Evolutionary conservation across 2,797 vertebrate genomes (phyloP).

Genomic region (Anniella stebbinsi): DNA sequence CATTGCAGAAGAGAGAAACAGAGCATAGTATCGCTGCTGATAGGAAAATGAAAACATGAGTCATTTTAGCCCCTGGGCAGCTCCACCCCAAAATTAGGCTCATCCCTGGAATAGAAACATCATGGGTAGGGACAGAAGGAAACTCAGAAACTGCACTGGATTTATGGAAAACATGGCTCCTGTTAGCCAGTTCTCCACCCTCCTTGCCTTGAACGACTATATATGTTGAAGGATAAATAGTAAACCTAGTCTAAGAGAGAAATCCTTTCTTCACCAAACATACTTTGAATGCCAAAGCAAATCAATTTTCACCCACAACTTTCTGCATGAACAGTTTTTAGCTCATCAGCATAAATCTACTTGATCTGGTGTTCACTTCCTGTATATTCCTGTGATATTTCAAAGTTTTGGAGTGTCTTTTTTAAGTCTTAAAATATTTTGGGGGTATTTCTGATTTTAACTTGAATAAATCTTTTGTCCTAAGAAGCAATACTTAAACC

Average conservation of each 20-base stretch:
- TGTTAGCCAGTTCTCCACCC: not conserved
- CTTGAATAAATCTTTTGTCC: not conserved
- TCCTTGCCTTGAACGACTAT: not conserved
- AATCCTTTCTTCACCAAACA: not conserved
- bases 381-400: not conserved
- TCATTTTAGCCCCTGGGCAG: constrained; percentile 59
- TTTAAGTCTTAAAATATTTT: not conserved
- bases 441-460: not conserved
- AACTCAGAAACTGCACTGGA: constrained; percentile 58
- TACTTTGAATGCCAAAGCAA: not conserved
- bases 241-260: not conserved
- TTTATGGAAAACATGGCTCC: not conserved
- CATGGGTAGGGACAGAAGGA: constrained; percentile 50
- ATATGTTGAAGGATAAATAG: not conserved
- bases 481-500: not conserved
- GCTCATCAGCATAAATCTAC: not conserved
- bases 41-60: constrained; percentile 68
- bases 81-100: constrained; percentile 68
- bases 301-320: not conserved
- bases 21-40: constrained; percentile 60
- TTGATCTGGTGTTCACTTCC: not conserved
- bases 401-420: not conserved
- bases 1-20: constrained; percentile 67
- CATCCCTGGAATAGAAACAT: constrained; percentile 69
- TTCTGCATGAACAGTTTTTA: not conserved